phyloP scores from a whole-genome alignment of 2,797 vertebrate genomes.

The Avahi laniger region DNA sequence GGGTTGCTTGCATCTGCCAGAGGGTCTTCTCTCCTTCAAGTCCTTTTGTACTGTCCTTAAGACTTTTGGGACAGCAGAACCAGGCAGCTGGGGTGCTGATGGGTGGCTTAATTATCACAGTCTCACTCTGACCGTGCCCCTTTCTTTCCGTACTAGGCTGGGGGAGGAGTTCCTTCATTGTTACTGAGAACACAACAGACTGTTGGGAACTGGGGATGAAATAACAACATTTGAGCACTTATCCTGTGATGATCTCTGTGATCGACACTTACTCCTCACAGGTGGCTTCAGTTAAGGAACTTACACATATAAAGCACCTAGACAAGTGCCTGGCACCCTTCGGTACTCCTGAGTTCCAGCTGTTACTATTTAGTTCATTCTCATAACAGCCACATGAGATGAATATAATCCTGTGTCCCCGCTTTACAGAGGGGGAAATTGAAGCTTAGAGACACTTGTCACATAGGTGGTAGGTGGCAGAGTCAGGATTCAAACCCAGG shows the following conservation, averaged over 20 bases:
- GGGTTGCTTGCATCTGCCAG: neutral
- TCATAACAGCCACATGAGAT: neutral
- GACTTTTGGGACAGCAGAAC: neutral
- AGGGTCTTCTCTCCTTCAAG: neutral
- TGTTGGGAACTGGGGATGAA: neutral
- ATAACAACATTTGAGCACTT: neutral
- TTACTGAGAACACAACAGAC: neutral
- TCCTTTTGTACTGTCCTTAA: neutral
- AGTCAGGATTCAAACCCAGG: neutral
- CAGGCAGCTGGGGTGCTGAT: neutral
- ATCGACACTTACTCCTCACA: neutral
- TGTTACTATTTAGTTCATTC: neutral
- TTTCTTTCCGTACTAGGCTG: neutral
- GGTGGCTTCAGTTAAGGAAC: neutral
- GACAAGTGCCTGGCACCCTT: neutral
- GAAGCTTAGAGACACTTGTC: neutral
- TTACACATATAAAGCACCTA: neutral
- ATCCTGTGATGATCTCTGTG: rapidly evolving
- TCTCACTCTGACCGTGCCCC: neutral
- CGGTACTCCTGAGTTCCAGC: neutral
- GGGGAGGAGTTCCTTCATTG: neutral
- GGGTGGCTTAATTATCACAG: neutral
- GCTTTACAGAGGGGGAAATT: neutral
- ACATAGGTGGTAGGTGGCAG: neutral
- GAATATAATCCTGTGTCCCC: neutral